Evolutionary conservation across 1,140 invertebrate species (phyloP).

Genomic region (Brachionus manjavacas): DNA sequence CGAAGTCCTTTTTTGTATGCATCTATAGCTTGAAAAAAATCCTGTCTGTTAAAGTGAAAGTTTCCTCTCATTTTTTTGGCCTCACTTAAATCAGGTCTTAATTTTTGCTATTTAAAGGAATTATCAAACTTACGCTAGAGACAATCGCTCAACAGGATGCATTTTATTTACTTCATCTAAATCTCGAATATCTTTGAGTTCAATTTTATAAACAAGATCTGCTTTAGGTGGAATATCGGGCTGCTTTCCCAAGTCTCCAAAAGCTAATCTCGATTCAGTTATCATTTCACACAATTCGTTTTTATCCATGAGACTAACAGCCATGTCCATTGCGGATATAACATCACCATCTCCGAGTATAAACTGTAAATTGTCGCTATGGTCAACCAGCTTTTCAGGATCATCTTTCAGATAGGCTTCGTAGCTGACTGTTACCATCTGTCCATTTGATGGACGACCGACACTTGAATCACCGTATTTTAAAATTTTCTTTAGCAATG

Average conservation of each 20-base stretch:
- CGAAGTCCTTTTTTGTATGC: constrained; percentile 18
- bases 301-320: constrained; percentile 28
- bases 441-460: constrained; percentile 19
- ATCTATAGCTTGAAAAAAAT: background rate
- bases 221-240: constrained; percentile 29
- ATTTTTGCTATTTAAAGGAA: background rate
- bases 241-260: constrained; percentile 2
- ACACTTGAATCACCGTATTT: background rate
- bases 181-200: constrained; percentile 18
- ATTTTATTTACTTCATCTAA: constrained; percentile 13
- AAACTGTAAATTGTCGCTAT: constrained; percentile 14
- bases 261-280: constrained; percentile 2
- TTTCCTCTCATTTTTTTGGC: constrained; percentile 34
- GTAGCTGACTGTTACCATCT: constrained; percentile 30
- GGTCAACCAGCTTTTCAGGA: constrained; percentile 10
- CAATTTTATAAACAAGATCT: constrained; percentile 18
- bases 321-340: constrained; percentile 8
- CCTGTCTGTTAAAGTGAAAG: constrained; percentile 33
- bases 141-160: constrained; percentile 10
- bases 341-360: constrained; percentile 34
- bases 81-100: background rate
- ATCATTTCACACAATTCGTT: constrained; percentile 34
- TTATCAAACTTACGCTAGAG: background rate
- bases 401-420: constrained; percentile 40
- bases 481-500: constrained; percentile 7